Evolutionary conservation across 2,888 invertebrate species (phyloP).

Genomic region (Macropis europaea): DNA sequence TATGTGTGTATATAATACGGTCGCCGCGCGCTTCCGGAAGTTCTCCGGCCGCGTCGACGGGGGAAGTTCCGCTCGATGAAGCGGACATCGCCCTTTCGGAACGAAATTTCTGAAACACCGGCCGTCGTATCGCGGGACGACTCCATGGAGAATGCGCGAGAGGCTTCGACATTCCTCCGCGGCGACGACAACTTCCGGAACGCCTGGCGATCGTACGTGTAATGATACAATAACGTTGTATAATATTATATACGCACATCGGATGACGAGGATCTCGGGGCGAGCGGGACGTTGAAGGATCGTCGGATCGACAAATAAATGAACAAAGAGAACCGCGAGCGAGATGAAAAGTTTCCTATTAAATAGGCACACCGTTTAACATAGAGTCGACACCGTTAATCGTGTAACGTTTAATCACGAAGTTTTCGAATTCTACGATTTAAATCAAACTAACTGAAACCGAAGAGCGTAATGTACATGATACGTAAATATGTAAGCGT

Average conservation of each 20-base stretch:
- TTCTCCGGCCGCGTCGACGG: no score
- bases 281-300: neutral
- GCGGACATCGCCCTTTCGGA: no score
- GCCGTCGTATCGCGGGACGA: no score
- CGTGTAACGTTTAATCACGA: constrained; percentile 47
- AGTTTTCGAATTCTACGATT: constrained; percentile 30
- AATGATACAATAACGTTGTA: neutral
- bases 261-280: constrained; percentile 1
- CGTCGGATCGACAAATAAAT: constrained; percentile 5
- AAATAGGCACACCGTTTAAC: constrained; percentile 51
- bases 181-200: neutral
- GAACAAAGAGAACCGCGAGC: neutral
- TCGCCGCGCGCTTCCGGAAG: neutral
- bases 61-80: no score
- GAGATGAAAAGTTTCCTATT: constrained; percentile 68
- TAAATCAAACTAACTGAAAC: neutral
- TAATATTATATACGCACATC: constrained; percentile 8
- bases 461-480: neutral
- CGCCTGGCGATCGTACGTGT: neutral
- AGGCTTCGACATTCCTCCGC: neutral
- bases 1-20: constrained; percentile 28
- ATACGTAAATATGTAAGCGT: constrained; percentile 4
- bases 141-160: no score
- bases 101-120: no score
- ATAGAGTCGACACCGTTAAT: constrained; percentile 37